phyloP scores from a whole-genome alignment of 2,113 vertebrate species.

The Anguilla rostrata region DNA sequence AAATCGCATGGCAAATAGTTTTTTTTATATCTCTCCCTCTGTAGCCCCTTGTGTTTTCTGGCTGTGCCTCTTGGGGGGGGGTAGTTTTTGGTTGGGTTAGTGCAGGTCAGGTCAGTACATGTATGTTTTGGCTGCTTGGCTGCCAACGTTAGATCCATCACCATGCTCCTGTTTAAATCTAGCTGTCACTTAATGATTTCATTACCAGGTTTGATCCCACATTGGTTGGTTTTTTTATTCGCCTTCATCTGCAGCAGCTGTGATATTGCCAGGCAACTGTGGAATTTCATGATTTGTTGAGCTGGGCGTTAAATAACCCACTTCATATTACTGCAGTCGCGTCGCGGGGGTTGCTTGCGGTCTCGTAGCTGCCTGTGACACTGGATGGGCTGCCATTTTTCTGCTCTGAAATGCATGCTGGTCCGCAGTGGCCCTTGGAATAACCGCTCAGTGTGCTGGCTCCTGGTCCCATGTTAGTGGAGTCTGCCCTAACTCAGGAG shows the following conservation, averaged over 20 bases:
- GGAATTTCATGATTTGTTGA: background rate
- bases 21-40: too few relatives aligned
- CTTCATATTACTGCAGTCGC: background rate
- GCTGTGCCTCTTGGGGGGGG: too few relatives aligned
- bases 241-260: background rate
- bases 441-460: background rate
- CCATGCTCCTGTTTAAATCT: background rate
- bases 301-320: background rate
- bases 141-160: background rate
- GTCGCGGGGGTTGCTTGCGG: background rate
- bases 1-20: background rate
- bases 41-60: too few relatives aligned
- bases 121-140: background rate
- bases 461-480: too few relatives aligned
- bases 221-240: background rate
- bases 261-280: background rate
- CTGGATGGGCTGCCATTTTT: background rate
- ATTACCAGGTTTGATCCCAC: background rate
- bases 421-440: background rate
- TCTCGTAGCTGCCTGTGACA: background rate
- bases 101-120: background rate
- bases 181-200: background rate
- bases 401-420: background rate
- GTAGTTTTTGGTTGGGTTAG: too few relatives aligned
- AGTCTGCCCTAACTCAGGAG: too few relatives aligned